A percentile compares a stretch with the other conserved stretches of the same genome.
phyloP scores from a whole-genome alignment of 2,113 vertebrate genomes.

The Toxotes jaculatrix region DNA sequence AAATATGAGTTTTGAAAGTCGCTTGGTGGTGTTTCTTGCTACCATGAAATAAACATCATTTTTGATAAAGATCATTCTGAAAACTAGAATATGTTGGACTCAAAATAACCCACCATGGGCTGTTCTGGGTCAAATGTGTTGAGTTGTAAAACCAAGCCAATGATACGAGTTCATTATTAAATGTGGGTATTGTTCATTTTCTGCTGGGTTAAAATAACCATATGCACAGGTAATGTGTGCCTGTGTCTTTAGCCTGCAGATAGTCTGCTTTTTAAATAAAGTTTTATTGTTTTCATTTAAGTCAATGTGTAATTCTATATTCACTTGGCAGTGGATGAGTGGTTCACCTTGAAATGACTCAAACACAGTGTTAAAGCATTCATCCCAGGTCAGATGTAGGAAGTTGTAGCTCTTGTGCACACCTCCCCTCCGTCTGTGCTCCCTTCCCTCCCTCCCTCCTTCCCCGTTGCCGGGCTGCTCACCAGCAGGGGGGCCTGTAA shows the following conservation, averaged over 20 bases:
- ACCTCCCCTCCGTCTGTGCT: conserved; percentile 36
- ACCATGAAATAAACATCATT: background rate
- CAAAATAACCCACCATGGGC: too few relatives aligned
- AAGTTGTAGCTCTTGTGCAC: conserved; percentile 86
- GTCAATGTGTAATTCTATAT: background rate
- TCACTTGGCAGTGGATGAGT: background rate
- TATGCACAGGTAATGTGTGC: background rate
- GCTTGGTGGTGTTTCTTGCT: too few relatives aligned
- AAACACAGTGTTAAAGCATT: background rate
- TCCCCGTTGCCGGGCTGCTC: conserved; percentile 79
- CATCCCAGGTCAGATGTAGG: conserved; percentile 79
- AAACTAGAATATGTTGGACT: background rate
- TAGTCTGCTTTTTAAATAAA: background rate
- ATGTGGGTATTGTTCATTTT: background rate
- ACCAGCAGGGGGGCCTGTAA: conserved; percentile 86
- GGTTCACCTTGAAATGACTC: background rate
- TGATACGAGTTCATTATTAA: too few relatives aligned
- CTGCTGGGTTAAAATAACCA: background rate
- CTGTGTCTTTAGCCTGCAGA: too few relatives aligned
- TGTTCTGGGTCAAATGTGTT: too few relatives aligned
- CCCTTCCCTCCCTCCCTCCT: background rate
- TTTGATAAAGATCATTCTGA: background rate
- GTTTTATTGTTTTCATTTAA: background rate
- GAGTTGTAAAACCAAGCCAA: too few relatives aligned
- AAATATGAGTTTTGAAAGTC: too few relatives aligned